phyloP scores from a whole-genome alignment of 1,140 invertebrate species.

The Lepidurus arcticus region DNA sequence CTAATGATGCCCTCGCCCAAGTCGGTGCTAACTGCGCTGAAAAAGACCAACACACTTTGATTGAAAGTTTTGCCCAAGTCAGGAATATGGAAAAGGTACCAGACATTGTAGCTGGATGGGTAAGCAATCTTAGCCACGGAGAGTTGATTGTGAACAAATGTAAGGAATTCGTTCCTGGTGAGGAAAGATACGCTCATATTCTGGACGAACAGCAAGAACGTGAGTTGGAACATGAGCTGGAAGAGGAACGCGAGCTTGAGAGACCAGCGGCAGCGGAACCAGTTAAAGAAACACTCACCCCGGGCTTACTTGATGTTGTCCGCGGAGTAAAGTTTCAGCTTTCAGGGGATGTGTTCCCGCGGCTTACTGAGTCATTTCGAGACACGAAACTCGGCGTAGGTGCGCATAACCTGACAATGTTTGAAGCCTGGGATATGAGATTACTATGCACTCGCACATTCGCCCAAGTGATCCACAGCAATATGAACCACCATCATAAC shows the following conservation, averaged over 20 bases:
- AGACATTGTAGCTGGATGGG: conserved; percentile 23
- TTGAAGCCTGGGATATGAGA: not conserved
- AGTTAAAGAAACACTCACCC: not conserved
- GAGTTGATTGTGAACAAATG: conserved; percentile 1
- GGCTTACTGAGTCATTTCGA: no score
- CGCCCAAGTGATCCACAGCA: not conserved
- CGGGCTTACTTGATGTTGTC: not conserved
- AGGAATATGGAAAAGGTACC: conserved; percentile 1
- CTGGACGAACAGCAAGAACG: conserved; percentile 37
- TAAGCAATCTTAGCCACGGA: conserved; percentile 30
- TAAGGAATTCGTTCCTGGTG: conserved; percentile 29
- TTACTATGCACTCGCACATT: not conserved
- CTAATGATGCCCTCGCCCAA: conserved; percentile 27
- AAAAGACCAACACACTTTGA: conserved; percentile 33
- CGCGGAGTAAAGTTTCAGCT: not conserved
- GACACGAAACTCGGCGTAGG: no score
- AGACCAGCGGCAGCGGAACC: conserved; percentile 9
- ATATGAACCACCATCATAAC: not conserved
- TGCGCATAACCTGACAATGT: not conserved
- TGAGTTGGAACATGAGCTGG: conserved; percentile 37
- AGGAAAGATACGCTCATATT: conserved; percentile 19
- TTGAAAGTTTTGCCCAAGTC: conserved; percentile 33
- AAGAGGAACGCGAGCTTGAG: conserved; percentile 33
- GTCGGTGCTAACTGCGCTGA: conserved; percentile 32
- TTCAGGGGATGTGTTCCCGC: no score